These are phyloP conservation scores for Semibalanus balanoides DNA, from an alignment of 1,140 invertebrate genomes.

Conservation along the genomic window DNA sequence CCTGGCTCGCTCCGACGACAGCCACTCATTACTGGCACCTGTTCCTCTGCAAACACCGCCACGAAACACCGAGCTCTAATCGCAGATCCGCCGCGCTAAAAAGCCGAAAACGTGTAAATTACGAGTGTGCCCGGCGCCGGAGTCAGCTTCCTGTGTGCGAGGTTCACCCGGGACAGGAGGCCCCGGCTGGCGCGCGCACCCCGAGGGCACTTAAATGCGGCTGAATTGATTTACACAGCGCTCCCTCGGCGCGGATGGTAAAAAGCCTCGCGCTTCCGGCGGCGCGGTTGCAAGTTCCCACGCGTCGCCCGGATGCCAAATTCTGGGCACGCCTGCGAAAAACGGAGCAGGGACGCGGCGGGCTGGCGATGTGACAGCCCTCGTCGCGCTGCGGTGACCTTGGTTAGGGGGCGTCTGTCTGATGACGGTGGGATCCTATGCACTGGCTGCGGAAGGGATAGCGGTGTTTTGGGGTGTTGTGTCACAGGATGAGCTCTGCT, in stretches of 20 bases:
- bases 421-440: too few species aligned
- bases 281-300: background rate
- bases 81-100: background rate
- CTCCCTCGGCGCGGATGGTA: background rate
- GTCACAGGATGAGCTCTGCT: background rate
- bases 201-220: background rate
- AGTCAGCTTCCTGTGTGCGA: background rate
- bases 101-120: slow-evolving; percentile 1
- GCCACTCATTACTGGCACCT: background rate
- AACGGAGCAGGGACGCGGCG: background rate
- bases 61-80: background rate
- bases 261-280: background rate
- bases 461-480: background rate
- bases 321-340: background rate
- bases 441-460: background rate
- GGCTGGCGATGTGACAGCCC: background rate
- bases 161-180: too few species aligned
- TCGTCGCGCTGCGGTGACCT: background rate
- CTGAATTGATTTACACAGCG: background rate
- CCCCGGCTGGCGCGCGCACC: too few species aligned
- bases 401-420: too few species aligned
- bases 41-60: background rate
- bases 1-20: too few species aligned
- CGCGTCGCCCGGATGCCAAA: background rate
- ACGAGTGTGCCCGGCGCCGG: background rate